A percentile compares a stretch with the other conserved stretches of the same genome.
phyloP scores from a whole-genome alignment of 2,888 invertebrate genomes.

The Lasioglossum oenotherae region DNA sequence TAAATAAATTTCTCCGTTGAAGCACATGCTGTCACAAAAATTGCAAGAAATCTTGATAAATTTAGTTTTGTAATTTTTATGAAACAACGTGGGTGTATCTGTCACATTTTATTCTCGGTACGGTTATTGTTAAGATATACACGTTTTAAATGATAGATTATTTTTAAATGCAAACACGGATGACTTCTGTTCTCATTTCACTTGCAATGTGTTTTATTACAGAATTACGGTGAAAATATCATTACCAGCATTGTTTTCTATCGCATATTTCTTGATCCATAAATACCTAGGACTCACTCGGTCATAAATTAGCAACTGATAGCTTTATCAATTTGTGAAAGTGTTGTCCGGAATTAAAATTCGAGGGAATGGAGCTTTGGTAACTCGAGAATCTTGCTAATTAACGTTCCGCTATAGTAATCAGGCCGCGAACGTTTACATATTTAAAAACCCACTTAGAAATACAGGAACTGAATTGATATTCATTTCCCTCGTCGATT shows the following conservation, averaged over 20 bases:
- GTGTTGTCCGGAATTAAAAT: neutral
- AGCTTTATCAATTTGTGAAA: neutral
- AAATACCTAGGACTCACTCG: neutral
- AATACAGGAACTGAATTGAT: neutral
- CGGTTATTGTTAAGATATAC: neutral
- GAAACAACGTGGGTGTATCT: too few species aligned
- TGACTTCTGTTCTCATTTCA: neutral
- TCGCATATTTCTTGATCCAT: neutral
- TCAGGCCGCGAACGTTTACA: conserved; percentile 7
- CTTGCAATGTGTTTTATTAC: neutral
- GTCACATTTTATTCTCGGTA: neutral
- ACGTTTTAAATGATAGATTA: neutral
- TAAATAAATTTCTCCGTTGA: too few species aligned
- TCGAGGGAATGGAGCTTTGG: neutral
- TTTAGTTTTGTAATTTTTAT: too few species aligned
- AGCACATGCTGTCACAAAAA: too few species aligned
- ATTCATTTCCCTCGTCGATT: neutral
- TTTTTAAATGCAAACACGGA: neutral
- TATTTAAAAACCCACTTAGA: neutral
- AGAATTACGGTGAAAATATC: neutral
- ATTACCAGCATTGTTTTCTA: neutral
- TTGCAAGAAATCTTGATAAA: too few species aligned
- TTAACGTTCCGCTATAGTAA: neutral
- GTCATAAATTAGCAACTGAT: neutral
- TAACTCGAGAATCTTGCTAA: conserved; percentile 4